Base-by-base conservation (phyloP, 2,888 invertebrate species). In the Prosapia bicincta region DNA sequence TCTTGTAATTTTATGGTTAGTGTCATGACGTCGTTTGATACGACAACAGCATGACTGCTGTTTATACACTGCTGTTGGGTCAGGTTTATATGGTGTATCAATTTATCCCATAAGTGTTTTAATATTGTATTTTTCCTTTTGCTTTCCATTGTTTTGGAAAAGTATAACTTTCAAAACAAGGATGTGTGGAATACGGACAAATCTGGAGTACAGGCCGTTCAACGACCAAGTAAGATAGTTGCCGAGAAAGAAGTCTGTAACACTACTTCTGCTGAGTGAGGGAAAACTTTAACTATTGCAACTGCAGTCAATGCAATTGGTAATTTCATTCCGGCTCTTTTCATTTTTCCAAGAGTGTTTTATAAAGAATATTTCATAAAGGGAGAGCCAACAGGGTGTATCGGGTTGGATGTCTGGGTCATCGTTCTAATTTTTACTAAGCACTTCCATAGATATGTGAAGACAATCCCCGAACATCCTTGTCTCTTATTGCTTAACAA, bases 371-470 rank as follows among this genome's bases (percentile, higher is more conserved):
- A 82, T 74, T 82, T 84, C 75, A 77, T 83, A 23, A 78, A 78
- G 3, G 80, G 80, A 70, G 82, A 79, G 13, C 82, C 83, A 66
- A 54, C 78, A 65, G 81, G 81, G 13, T 78, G 76, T 71, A 25
- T 75, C 24, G 82, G 80, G 82, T 30, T 80, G 83, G 82, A 82
- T 82, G 80, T 77, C 77, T 15, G 77, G 67, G n/a, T 23, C 71
- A 28, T 26, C 70, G 7, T 79, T 79, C 68, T 10, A n/a, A n/a
- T n/a, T n/a, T n/a, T n/a, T n/a, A n/a, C n/a, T n/a, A n/a, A n/a
- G 77, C 72, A 79, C 71, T 77, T 78, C 74, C 74, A 74, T 65
- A 54, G 65, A 13, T 66, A 72, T n/a, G 24, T 72, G 26, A 66
- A 30, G 23, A 7, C 28, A 24, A 66, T 28, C 43, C n/a, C 24